Evolutionary conservation across 2,888 invertebrate genomes (phyloP), one percentile per base, ranked within the genome.

Genomic region (Netelia melanura): DNA sequence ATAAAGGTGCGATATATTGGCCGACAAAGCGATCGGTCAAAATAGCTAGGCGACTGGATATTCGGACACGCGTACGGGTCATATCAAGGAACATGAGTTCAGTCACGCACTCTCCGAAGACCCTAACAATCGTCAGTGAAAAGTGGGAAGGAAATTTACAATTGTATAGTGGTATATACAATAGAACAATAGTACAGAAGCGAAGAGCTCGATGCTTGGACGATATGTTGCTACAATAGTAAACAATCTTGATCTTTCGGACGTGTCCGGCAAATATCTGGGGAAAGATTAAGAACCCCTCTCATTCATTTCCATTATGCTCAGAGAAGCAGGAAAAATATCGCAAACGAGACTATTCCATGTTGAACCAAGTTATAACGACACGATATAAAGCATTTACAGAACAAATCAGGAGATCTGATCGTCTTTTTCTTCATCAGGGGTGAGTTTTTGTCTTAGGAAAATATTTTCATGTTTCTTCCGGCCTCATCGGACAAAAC

Each of bases 331-430:
- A 61, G 58, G 25, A 72, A 68, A 62, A 76, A 62, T 21, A 6
- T 54, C 43, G 74, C 84, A 90, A 91, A 91, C 88, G 88, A 85
- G 87, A 86, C 85, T 90, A 87, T 91, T 91, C 84, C 90, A 87
- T 90, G 90, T 89, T 87, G 62, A 82, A 71, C 75, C 81, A 81
- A 88, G 88, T 90, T 88, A 90, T 61, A 80, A 84, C 85, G 52
- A 85, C 84, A 83, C 83, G 86, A 78, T 81, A 78, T 86, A 65
- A 78, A 68, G 77, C 79, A 83, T 81, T 86, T 78, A 80, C 43
- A 56, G 56, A 58, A 14, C 48, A 30, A 21, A 43, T 54, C 11
- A 8, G 11, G 17, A n/a, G 44, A 30, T 14, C 23, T 11, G 64
- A 64, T 54, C 0, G 54, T 72, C 23, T 71, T 67, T 64, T 64